A percentile compares a stretch with the other conserved stretches of the same genome.
Conservation (phyloP, 2,797 vertebrate genomes). For the Tadarida brasiliensis region DNA sequence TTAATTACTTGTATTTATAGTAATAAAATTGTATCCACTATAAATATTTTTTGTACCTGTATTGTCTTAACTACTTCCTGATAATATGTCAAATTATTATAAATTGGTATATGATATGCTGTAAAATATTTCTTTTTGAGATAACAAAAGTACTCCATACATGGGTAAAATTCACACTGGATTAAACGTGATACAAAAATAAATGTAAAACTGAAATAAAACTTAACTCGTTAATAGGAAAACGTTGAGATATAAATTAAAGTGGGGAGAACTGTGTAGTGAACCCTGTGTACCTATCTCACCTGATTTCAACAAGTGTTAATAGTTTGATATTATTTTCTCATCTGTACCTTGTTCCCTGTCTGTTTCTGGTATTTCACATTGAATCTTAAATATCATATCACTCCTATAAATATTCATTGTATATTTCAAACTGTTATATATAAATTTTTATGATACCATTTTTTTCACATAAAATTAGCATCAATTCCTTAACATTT, state of each 20-base stretch:
- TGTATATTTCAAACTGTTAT: not conserved
- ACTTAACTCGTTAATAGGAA: not conserved
- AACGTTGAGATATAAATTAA: conserved; percentile 27
- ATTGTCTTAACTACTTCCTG: conserved; percentile 19
- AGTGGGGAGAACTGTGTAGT: not conserved
- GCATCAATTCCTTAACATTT: not conserved
- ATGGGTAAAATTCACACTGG: not conserved
- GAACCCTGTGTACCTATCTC: not conserved
- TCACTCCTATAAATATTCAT: not conserved
- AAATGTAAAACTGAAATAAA: conserved; percentile 21
- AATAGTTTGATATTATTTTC: not conserved
- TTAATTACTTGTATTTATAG: conserved; percentile 26
- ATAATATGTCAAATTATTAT: conserved; percentile 35
- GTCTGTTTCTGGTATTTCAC: not conserved
- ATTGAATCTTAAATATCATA: not conserved
- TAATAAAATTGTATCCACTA: not conserved
- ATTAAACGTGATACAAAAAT: conserved; percentile 2
- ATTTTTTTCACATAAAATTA: not conserved
- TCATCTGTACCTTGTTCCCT: not conserved
- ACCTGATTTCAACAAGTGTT: not conserved
- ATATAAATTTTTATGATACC: not conserved
- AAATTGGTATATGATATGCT: not conserved
- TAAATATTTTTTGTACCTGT: not conserved
- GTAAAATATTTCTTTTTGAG: conserved; percentile 36
- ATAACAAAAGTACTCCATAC: not conserved